Evolutionary conservation across 2,797 vertebrate genomes (phyloP), one percentile per base, ranked within the genome.

Genomic region (Acomys russatus): DNA sequence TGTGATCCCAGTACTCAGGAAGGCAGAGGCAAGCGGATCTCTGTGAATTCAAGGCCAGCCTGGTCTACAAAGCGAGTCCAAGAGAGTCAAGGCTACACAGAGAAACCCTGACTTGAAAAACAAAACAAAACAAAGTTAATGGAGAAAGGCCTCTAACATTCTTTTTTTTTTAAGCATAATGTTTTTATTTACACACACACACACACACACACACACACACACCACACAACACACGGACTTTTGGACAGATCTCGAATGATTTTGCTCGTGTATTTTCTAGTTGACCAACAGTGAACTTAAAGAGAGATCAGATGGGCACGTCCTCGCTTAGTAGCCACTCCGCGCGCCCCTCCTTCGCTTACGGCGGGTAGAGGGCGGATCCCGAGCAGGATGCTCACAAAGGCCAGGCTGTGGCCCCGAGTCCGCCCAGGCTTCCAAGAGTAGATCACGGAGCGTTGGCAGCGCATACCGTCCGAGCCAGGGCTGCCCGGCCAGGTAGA

Each of bases 191-290:
- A 92, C 10, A 93, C 6, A 74, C 17, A 78, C 54, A 74, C 8
- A 35, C 44, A 93, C 6, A 74, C 17, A 78, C 51, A 74, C 8
- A n/a, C 44, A 92, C 10, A 93, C 6, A 74, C 17, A 78, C 54
- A 74, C 8, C 44, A 35, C 44, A 22, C 25, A 12, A 80, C 33
- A 51, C 6, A 71, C 18, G 64, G 33, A 93, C 44, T 80, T 68
- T 28, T 61, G 79, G 84, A 74, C 30, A 86, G 11, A 77, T 80
- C 64, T 76, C 30, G 23, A 73, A 61, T 63, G 44, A 30, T 77
- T 82, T 56, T 84, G 66, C 23, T 51, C 35, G 44, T 83, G 6
- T 12, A 92, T 86, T 91, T 95, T 84, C 82, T 64, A 73, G 28
- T 35, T 87, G 44, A 66, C 23, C 77, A 66, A 91, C 1, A 28